A percentile compares a stretch with the other conserved stretches of the same genome.
These are phyloP conservation scores for Semicossyphus pulcher DNA, from an alignment of 2,113 vertebrate genomes.

Conservation along the genomic window DNA sequence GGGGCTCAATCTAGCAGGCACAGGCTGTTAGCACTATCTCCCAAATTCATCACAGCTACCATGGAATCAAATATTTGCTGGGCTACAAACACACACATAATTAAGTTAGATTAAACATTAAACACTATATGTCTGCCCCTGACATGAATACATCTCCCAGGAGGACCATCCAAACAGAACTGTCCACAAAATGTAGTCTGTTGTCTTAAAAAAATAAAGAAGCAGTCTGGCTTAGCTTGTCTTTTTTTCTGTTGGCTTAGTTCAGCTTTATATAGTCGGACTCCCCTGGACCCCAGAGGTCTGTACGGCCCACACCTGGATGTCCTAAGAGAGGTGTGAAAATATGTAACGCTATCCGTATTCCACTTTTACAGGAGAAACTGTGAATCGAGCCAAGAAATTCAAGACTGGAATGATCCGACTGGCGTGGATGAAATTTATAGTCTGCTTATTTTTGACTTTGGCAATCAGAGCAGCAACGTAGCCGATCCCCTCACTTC, in stretches of 20 bases:
- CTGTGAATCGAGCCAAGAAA: constrained; percentile 23
- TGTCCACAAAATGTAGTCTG: constrained; percentile 33
- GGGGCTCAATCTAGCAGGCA: constrained; percentile 75
- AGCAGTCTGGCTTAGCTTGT: neutral
- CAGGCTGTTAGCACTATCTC: constrained; percentile 73
- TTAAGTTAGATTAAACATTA: constrained; percentile 64
- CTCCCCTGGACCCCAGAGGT: constrained; percentile 14
- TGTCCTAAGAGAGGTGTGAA: constrained; percentile 37
- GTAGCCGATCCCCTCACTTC: constrained; percentile 19
- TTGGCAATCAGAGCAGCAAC: constrained; percentile 22
- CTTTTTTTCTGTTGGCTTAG: constrained; percentile 2
- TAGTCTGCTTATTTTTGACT: constrained; percentile 43
- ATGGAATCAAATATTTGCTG: constrained; percentile 66
- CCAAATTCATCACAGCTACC: constrained; percentile 71
- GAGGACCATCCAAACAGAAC: constrained; percentile 23
- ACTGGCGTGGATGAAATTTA: constrained; percentile 18
- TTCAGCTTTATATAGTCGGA: constrained; percentile 31
- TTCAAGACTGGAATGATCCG: neutral
- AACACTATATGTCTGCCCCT: constrained; percentile 37
- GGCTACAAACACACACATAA: constrained; percentile 62
- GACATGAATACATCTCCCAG: constrained; percentile 33
- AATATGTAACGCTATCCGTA: constrained; percentile 26
- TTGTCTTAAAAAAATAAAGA: constrained; percentile 30
- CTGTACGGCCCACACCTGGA: constrained; percentile 40
- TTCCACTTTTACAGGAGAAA: constrained; percentile 21